These are phyloP conservation scores for Poeciliopsis turrubarensis DNA, from an alignment of 2,113 vertebrate genomes.

Conservation along the genomic window DNA sequence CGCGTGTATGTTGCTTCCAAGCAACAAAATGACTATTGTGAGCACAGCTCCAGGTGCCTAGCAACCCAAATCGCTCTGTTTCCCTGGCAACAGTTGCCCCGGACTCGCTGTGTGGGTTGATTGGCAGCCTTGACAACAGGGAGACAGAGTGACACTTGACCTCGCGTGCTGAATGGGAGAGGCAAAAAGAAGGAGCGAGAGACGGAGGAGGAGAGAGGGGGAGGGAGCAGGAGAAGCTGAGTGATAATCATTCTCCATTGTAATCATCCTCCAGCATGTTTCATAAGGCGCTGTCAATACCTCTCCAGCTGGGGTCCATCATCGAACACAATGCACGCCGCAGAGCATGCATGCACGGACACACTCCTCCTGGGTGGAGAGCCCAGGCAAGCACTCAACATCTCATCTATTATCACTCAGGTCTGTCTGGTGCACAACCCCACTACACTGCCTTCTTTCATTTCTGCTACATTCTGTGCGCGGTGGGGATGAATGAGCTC, in stretches of 20 bases:
- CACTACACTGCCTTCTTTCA: slow-evolving; percentile 63
- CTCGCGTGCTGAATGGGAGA: slow-evolving; percentile 76
- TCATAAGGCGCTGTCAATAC: slow-evolving; percentile 72
- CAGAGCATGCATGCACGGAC: slow-evolving; percentile 54
- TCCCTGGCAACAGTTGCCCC: slow-evolving; percentile 83
- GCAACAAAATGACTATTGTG: slow-evolving; percentile 81
- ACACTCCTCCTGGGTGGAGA: slow-evolving; percentile 65
- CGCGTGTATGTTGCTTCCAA: slow-evolving; percentile 64
- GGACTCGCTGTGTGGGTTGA: slow-evolving; percentile 79
- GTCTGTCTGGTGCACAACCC: slow-evolving; percentile 56
- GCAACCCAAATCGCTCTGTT: slow-evolving; percentile 80
- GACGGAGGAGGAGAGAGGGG: slow-evolving; percentile 54
- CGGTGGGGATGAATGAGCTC: slow-evolving; percentile 57
- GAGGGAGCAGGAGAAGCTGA: slow-evolving; percentile 63
- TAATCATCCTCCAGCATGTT: slow-evolving; percentile 75
- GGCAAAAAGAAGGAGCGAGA: slow-evolving; percentile 60
- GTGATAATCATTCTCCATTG: slow-evolving; percentile 78
- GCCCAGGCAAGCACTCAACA: slow-evolving; percentile 65
- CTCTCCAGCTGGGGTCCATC: slow-evolving; percentile 76
- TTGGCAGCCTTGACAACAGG: slow-evolving; percentile 81
- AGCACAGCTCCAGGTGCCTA: slow-evolving; percentile 83
- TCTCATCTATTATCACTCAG: slow-evolving; percentile 75
- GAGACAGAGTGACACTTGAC: slow-evolving; percentile 80
- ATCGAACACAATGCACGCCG: slow-evolving; percentile 69
- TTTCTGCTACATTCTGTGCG: slow-evolving; percentile 61